phyloP scores from a whole-genome alignment of 1,140 invertebrate species.

The Stenopsyche tienmushanensis region DNA sequence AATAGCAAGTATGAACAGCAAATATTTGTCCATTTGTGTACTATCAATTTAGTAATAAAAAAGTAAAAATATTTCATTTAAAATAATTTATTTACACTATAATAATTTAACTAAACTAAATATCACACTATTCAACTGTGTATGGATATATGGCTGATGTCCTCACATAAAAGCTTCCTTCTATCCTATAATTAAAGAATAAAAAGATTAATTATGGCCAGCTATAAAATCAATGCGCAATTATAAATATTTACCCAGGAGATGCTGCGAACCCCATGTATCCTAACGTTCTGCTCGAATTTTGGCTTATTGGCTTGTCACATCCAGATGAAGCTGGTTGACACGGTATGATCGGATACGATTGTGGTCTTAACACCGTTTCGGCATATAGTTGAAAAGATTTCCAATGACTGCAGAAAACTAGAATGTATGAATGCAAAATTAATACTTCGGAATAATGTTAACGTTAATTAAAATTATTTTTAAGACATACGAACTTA shows the following conservation, averaged over 20 bases:
- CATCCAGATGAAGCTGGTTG: slow-evolving; percentile 35
- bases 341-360: slow-evolving; percentile 58
- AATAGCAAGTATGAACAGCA: no score
- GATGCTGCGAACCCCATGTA: slow-evolving; percentile 50
- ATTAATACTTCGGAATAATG: slow-evolving; percentile 3
- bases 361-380: slow-evolving; percentile 61
- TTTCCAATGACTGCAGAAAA: slow-evolving; percentile 73
- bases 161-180: slow-evolving; percentile 48
- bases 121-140: no score
- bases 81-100: no score
- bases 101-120: no score
- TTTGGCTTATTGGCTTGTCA: slow-evolving; percentile 44
- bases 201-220: background rate
- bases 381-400: slow-evolving; percentile 72
- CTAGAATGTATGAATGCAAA: slow-evolving; percentile 47
- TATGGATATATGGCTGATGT: slow-evolving; percentile 48
- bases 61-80: no score
- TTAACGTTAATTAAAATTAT: background rate
- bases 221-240: background rate
- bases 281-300: slow-evolving; percentile 28
- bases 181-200: slow-evolving; percentile 44
- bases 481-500: slow-evolving; percentile 44
- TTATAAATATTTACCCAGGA: slow-evolving; percentile 43
- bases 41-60: no score
- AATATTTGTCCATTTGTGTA: no score